Evolutionary conservation across 2,797 vertebrate genomes (phyloP), one percentile per base, ranked within the genome.

Genomic region (Calcarius lapponicus): DNA sequence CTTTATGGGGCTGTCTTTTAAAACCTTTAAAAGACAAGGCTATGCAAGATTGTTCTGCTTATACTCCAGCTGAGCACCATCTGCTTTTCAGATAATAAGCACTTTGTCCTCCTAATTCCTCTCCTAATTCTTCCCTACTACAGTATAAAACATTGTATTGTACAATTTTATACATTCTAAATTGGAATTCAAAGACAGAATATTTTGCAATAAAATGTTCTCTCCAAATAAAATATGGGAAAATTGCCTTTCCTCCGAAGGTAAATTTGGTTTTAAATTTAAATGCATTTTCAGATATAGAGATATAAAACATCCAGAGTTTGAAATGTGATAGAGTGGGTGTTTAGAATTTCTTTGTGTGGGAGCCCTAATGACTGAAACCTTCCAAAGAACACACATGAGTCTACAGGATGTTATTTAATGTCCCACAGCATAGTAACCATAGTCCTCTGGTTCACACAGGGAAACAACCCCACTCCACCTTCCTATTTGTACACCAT

Each of bases 51-150:
- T 69, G 53, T 78, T 92, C 75, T 92, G 29, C 43, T 83, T 73
- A 42, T 84, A 78, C 50, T 88, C 66, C 45, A 71, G 50, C 61
- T 86, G 83, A 58, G 29, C 53, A 60, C 73, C 57, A 80, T 78
- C 82, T 92, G 88, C 38, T 78, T 93, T 92, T 78, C 61, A 64
- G 48, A 43, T 92, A 90, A 83, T 57, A 45, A 92, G 18, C 45
- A 70, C 45, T 70, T 56, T 67, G 26, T 67, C 80, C 45, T 90
- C 60, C 36, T 71, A 83, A 88, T 64, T 83, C 54, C 53, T 83
- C 48, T 57, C 36, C 45, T 38, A 71, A 28, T 80, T 80, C 72
- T 78, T 50, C 61, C 50, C 20, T 51, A 15, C 56, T 73, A 93
- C 61, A 64, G 8, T 71, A 58, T 71, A 80, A 91, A 90, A 67